Percentiles rank a stretch among this genome's conserved stretches.
Evolutionary conservation across 2,113 vertebrate genomes (phyloP).

Genomic region (Nothobranchius kuhntae): DNA sequence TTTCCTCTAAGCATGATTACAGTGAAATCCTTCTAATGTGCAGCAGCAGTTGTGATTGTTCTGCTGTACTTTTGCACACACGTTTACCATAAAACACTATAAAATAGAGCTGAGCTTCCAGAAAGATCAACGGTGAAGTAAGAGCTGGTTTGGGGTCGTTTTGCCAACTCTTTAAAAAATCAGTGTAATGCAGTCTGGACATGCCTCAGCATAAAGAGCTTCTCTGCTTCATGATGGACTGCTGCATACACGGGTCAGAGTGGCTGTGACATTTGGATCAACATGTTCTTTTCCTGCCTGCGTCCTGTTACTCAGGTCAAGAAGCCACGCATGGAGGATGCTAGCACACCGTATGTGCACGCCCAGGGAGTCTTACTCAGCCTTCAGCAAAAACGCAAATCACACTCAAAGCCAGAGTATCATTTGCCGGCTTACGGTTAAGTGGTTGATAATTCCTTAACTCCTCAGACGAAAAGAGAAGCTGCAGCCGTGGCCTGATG

Average conservation of each 20-base stretch:
- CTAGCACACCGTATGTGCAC: constrained; percentile 8
- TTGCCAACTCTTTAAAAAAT: not conserved
- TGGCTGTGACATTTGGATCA: constrained; percentile 14
- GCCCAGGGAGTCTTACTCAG: constrained; percentile 45
- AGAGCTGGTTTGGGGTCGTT: too few species aligned
- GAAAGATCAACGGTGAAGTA: not conserved
- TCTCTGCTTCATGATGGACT: not conserved
- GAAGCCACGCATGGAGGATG: constrained; percentile 13
- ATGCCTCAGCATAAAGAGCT: constrained; percentile 21
- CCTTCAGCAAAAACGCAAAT: constrained; percentile 47
- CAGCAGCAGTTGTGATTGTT: not conserved
- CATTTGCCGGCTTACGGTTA: constrained; percentile 24
- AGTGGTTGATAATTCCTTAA: constrained; percentile 36
- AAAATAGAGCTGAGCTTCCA: not conserved
- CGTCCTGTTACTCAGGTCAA: constrained; percentile 5
- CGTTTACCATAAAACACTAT: not conserved
- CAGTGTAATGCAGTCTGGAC: constrained; percentile 35
- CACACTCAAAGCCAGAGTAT: constrained; percentile 21
- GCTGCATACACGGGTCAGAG: not conserved
- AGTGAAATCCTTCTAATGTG: constrained; percentile 17
- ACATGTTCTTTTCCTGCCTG: constrained; percentile 1
- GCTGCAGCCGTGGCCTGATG: constrained; percentile 13
- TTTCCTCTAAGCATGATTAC: constrained; percentile 26
- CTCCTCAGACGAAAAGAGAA: constrained; percentile 50
- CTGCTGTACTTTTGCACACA: not conserved